Conservation (phyloP, 2,797 vertebrate genomes). For the Spizella passerina region DNA sequence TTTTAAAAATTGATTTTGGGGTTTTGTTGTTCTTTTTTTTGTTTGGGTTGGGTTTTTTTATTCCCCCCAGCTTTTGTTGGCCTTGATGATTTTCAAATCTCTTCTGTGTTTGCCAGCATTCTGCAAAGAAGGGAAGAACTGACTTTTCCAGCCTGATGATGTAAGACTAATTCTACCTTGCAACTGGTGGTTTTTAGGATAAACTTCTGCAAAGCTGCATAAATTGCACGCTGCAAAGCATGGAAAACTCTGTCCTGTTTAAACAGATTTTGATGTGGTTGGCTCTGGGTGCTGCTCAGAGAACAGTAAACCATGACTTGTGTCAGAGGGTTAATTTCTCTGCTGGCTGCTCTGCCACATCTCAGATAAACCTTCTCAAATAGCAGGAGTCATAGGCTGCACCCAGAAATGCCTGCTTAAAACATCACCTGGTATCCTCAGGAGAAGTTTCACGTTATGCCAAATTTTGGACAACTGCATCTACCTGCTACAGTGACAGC, state of each 20-base stretch:
- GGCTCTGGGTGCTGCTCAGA: background rate
- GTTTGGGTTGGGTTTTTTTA: background rate
- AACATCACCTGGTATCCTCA: background rate
- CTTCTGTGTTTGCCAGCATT: background rate
- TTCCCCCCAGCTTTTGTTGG: background rate
- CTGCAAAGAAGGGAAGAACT: background rate
- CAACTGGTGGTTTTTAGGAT: background rate
- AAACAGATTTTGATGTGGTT: background rate
- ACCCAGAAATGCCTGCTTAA: background rate
- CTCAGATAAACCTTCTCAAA: background rate
- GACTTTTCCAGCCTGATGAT: background rate
- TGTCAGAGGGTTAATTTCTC: background rate
- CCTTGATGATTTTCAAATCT: background rate
- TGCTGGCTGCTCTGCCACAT: background rate
- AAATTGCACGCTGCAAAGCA: background rate
- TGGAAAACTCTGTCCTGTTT: background rate
- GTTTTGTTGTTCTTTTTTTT: background rate
- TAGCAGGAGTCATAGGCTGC: background rate
- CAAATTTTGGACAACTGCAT: background rate
- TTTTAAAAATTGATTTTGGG: fast-evolving
- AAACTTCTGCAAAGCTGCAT: background rate
- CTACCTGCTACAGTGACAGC: background rate
- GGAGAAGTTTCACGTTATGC: background rate
- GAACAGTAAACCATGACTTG: background rate
- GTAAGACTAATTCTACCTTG: background rate